These are phyloP conservation scores for Diadophis punctatus DNA, from an alignment of 2,113 vertebrate genomes.

Conservation along the genomic window DNA sequence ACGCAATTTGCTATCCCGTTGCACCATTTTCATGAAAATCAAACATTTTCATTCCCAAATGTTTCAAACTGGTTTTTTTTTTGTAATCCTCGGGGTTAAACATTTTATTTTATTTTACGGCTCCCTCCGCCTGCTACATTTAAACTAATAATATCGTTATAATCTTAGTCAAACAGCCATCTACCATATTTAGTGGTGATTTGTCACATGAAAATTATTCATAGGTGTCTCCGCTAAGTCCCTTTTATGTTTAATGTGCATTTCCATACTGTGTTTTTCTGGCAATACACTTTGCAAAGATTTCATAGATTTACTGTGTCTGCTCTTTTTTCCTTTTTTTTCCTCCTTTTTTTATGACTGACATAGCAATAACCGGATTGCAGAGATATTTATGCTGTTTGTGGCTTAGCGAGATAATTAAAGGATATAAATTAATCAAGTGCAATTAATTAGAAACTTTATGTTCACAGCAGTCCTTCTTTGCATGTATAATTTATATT, in stretches of 20 bases:
- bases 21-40: conserved; percentile 15
- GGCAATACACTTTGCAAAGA: conserved; percentile 77
- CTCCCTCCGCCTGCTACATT: conserved; percentile 48
- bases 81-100: conserved; percentile 26
- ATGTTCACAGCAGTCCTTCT: conserved; percentile 98
- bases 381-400: conserved; percentile 99
- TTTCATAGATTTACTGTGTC: conserved; percentile 91
- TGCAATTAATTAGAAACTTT: conserved; percentile 99
- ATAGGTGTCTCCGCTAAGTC: conserved; percentile 69
- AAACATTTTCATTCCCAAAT: conserved; percentile 3
- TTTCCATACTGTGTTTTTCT: conserved; percentile 79
- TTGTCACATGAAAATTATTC: conserved; percentile 91
- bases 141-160: conserved; percentile 67
- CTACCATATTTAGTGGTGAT: conserved; percentile 81
- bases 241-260: conserved; percentile 80
- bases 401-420: conserved; percentile 99
- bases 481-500: conserved; percentile 99
- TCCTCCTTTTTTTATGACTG: conserved; percentile 93
- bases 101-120: conserved; percentile 29
- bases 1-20: conserved; percentile 39
- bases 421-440: conserved; percentile 99
- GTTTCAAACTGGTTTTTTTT: conserved; percentile 5
- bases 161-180: conserved; percentile 70
- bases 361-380: conserved; percentile 99
- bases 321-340: conserved; percentile 97